A percentile compares a stretch with the other conserved stretches of the same genome.
These are phyloP conservation scores for Rutpela maculata DNA, from an alignment of 2,888 invertebrate species.

Conservation along the genomic window DNA sequence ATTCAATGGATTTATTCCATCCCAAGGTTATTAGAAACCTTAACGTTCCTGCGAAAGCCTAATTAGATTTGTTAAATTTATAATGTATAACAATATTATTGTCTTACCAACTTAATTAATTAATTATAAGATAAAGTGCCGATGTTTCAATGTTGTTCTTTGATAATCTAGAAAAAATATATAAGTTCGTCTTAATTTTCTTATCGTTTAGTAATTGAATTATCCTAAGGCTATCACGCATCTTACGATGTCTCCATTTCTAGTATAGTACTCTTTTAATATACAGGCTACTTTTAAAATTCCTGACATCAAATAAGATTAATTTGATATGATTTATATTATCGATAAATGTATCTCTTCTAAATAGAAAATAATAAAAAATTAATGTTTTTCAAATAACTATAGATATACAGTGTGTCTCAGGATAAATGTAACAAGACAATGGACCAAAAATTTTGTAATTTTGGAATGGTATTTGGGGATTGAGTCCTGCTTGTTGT, in stretches of 20 bases:
- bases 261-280: conserved; percentile 1
- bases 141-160: not conserved
- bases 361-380: too few species aligned
- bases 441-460: too few species aligned
- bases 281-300: too few species aligned
- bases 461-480: too few species aligned
- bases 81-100: conserved; percentile 24
- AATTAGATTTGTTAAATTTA: conserved; percentile 35
- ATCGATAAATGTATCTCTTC: too few species aligned
- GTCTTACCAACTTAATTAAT: conserved; percentile 11
- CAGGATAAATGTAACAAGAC: too few species aligned
- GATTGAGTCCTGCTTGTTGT: too few species aligned
- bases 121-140: conserved; percentile 7
- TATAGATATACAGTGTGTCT: too few species aligned
- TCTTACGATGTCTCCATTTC: conserved; percentile 19
- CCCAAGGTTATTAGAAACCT: conserved; percentile 34
- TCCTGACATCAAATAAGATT: too few species aligned
- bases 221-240: conserved; percentile 25
- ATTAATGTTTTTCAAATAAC: too few species aligned
- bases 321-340: too few species aligned
- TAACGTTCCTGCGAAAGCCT: conserved; percentile 12
- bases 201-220: conserved; percentile 15
- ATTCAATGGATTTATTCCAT: conserved; percentile 40
- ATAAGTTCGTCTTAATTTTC: conserved; percentile 14
- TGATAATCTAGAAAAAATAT: not conserved